Evolutionary conservation across 2,797 vertebrate species (phyloP).

Genomic region (Pangasius djambal): DNA sequence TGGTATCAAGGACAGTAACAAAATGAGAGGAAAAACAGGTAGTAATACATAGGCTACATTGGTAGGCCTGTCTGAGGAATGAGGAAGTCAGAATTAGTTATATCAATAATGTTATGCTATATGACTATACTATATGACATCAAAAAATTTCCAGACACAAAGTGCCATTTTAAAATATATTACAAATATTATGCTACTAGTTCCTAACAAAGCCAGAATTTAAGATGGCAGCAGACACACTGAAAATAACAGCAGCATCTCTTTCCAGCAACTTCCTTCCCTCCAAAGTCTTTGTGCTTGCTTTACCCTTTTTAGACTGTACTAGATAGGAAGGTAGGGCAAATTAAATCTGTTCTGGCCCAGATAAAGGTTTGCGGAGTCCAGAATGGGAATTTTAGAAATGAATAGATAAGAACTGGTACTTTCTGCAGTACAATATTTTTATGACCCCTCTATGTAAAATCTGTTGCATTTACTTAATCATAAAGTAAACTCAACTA

Average conservation of each 20-base stretch:
- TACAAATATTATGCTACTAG: neutral
- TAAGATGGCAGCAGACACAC: neutral
- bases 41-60: neutral
- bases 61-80: neutral
- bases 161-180: neutral
- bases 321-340: constrained; percentile 19
- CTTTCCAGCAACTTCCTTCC: neutral
- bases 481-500: neutral
- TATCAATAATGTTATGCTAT: neutral
- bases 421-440: neutral
- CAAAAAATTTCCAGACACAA: neutral
- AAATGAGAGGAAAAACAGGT: neutral
- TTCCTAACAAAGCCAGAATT: neutral
- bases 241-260: constrained; percentile 1
- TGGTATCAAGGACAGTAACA: neutral
- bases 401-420: neutral
- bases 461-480: neutral
- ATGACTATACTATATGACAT: neutral
- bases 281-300: constrained; percentile 9
- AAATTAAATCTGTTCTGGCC: constrained; percentile 54
- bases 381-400: neutral
- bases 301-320: constrained; percentile 24
- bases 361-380: constrained; percentile 60
- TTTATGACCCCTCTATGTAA: neutral
- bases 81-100: neutral